Evolutionary conservation across 2,113 vertebrate genomes (phyloP).

Genomic region (Fulica atra): DNA sequence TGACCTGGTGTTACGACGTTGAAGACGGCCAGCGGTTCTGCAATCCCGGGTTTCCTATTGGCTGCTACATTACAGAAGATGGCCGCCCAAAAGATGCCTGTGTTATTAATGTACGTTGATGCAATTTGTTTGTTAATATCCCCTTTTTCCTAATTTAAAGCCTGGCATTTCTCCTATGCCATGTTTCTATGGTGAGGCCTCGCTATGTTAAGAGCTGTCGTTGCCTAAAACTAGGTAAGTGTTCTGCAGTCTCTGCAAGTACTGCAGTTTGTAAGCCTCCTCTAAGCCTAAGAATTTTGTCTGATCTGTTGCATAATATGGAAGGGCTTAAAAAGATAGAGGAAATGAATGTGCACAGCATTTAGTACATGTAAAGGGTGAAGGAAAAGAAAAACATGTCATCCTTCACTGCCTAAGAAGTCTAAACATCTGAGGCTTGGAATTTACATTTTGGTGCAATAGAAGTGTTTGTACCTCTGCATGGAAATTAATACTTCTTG

Average conservation of each 20-base stretch:
- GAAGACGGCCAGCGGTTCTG: constrained; percentile 93
- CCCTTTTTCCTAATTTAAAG: background rate
- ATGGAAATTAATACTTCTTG: background rate
- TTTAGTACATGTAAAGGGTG: background rate
- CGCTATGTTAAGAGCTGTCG: background rate
- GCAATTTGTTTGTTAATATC: background rate
- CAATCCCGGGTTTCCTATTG: constrained; percentile 97
- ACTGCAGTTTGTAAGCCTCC: background rate
- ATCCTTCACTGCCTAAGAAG: background rate
- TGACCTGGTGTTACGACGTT: constrained; percentile 97
- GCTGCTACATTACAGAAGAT: constrained; percentile 89
- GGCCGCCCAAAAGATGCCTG: constrained; percentile 93
- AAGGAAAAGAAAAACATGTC: background rate
- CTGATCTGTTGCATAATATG: background rate
- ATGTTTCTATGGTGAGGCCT: background rate
- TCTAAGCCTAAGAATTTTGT: background rate
- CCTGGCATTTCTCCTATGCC: background rate
- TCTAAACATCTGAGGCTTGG: background rate
- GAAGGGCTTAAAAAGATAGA: background rate
- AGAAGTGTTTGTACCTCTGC: background rate
- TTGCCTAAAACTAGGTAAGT: background rate
- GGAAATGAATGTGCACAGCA: background rate
- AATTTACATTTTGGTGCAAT: background rate
- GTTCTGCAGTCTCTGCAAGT: background rate
- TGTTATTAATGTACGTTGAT: constrained; percentile 90